Evolutionary conservation across 2,113 vertebrate species (phyloP).

Genomic region (Butorides virescens): DNA sequence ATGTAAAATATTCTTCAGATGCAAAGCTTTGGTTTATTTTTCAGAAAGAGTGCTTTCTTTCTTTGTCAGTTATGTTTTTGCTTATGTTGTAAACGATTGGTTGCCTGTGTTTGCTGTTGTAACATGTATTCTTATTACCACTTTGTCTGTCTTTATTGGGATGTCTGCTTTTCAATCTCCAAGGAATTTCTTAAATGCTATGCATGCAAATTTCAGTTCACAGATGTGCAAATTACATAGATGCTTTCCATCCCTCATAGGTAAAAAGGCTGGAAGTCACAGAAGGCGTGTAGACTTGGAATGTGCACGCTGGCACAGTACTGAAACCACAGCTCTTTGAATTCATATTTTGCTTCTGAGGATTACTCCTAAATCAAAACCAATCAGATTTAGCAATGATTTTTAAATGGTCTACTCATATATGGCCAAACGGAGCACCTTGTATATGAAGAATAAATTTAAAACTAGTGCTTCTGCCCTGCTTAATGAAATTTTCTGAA

Average conservation of each 20-base stretch:
- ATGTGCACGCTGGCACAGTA: neutral
- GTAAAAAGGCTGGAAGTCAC: constrained; percentile 16
- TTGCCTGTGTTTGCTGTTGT: constrained; percentile 32
- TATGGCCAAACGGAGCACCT: neutral
- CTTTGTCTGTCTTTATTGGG: constrained; percentile 5
- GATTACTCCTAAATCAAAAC: neutral
- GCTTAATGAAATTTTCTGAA: neutral
- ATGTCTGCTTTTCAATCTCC: constrained; percentile 33
- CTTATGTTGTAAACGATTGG: constrained; percentile 38
- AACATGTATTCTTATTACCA: constrained; percentile 24
- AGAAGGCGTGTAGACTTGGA: neutral
- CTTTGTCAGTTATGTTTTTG: constrained; percentile 19
- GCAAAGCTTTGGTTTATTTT: constrained; percentile 19
- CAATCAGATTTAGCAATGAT: neutral
- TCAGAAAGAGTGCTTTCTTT: neutral
- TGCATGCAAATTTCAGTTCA: constrained; percentile 51
- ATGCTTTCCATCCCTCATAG: constrained; percentile 9
- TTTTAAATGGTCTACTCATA: neutral
- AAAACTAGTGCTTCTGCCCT: neutral
- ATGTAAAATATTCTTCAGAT: constrained; percentile 39
- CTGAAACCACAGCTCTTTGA: constrained; percentile 23
- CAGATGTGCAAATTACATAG: constrained; percentile 47
- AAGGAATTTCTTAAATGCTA: constrained; percentile 45
- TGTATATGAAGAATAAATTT: neutral
- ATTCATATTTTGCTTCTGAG: neutral